Base-by-base conservation (phyloP, 2,797 vertebrate genomes). In the Chrosomus eos region DNA sequence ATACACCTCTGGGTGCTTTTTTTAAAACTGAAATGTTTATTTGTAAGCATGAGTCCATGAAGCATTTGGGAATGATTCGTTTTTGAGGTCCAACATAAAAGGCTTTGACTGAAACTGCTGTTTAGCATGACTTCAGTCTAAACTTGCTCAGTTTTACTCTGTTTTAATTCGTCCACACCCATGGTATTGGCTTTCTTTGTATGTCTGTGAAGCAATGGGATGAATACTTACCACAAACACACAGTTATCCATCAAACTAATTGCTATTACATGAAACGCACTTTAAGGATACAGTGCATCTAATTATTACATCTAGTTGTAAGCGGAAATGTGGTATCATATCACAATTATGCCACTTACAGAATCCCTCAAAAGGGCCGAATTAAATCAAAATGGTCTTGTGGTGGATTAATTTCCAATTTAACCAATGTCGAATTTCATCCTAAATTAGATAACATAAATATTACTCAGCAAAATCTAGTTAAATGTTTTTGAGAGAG, bases 301-400 rank as follows among this genome's bases (percentile, higher is more conserved):
- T 64, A 76, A 68, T 83, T 68, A 55, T 55, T 77, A 18, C 1
- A 77, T 67, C 36, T 55, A 16, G n/a, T 7, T 40, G 82, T 43
- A 28, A 58, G 11, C 10, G 38, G 48, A 83, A 68, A 77, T 58
- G 73, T 67, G 72, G 51, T 83, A 70, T 83, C 18, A 55, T 77
- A n/a, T 77, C 48, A 43, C 13, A 0, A 68, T 70, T 68, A 58
- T 68, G n/a, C 33, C 60, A 67, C 23, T 83, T 64, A 64, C 18
- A 21, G 60, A 68, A 75, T 55, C 33, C 28, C 14, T 40, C 45
- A 53, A 23, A 75, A 38, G 28, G 23, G 7, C 23, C 16, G 36
- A 43, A 83, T 77, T 68, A 68, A 83, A 83, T 83, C 48, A 68
- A 23, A 68, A 28, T 55, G 55, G 33, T 67, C 33, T 68, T 68